Evolutionary conservation across 2,797 vertebrate genomes (phyloP).

Genomic region (Hoplostethus mediterraneus): DNA sequence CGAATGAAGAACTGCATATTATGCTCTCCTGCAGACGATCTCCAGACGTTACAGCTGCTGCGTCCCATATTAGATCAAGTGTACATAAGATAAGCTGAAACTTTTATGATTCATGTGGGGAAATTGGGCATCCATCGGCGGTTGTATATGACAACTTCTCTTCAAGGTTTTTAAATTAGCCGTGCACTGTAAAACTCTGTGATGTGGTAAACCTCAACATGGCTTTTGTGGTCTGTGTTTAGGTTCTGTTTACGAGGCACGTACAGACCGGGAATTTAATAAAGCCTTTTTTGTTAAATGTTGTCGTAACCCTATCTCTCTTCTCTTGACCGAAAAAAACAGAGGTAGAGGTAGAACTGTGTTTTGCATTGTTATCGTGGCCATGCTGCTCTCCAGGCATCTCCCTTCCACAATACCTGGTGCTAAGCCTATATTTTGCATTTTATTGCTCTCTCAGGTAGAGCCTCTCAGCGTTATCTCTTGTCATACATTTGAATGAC

Average conservation of each 20-base stretch:
- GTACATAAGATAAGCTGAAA: not conserved
- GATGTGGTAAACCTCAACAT: no score
- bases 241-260: no score
- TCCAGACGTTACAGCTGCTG: not conserved
- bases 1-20: no score
- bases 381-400: slow-evolving; percentile 12
- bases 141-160: not conserved
- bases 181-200: no score
- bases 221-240: no score
- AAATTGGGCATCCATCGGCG: not conserved
- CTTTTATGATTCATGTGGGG: not conserved
- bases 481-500: slow-evolving; percentile 7
- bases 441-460: slow-evolving; percentile 42
- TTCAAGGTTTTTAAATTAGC: no score
- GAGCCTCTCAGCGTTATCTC: slow-evolving; percentile 48
- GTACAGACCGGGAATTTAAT: no score
- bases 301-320: not conserved
- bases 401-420: slow-evolving; percentile 1
- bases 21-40: no score
- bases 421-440: slow-evolving; percentile 51
- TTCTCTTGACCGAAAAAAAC: not conserved
- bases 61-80: not conserved
- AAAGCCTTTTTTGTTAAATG: no score
- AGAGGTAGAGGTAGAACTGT: not conserved
- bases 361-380: slow-evolving; percentile 54